phyloP scores from a whole-genome alignment of 2,113 vertebrate species.

The Raja brachyura region DNA sequence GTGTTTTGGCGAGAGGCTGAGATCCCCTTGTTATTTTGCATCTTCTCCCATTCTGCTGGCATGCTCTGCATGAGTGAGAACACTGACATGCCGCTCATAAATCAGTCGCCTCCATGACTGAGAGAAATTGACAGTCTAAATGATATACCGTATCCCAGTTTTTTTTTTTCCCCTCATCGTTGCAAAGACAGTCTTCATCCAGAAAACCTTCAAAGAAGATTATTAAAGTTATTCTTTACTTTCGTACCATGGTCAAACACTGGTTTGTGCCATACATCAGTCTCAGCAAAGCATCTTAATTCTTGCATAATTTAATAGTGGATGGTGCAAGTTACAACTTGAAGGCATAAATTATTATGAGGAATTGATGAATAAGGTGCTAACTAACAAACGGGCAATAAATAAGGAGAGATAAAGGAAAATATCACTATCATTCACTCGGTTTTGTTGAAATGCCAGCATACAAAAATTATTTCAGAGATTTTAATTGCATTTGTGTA shows the following conservation, averaged over 20 bases:
- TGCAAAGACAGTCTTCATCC: conserved; percentile 13
- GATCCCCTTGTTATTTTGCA: conserved; percentile 26
- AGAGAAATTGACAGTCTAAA: conserved; percentile 50
- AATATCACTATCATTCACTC: background rate
- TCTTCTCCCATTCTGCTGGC: conserved; percentile 22
- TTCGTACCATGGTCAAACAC: background rate
- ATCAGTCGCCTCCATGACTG: conserved; percentile 35
- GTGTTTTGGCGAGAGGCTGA: background rate
- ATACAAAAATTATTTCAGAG: background rate
- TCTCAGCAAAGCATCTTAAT: conserved; percentile 1
- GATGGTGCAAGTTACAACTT: conserved; percentile 22
- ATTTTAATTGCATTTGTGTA: background rate
- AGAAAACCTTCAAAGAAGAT: background rate
- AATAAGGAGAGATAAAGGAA: background rate
- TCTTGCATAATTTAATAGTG: conserved; percentile 24
- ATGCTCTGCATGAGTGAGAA: conserved; percentile 12
- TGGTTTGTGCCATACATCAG: background rate
- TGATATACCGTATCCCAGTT: conserved; percentile 6
- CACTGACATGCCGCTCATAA: conserved; percentile 31
- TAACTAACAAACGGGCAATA: background rate
- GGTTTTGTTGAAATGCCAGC: background rate
- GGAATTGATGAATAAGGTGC: background rate
- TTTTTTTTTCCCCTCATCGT: background rate
- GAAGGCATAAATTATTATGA: background rate
- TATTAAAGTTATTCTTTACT: conserved; percentile 17